Percentiles rank a stretch among this genome's conserved stretches.
These are phyloP conservation scores for Myrmecophaga tridactyla DNA, from an alignment of 2,113 vertebrate species.

Conservation along the genomic window DNA sequence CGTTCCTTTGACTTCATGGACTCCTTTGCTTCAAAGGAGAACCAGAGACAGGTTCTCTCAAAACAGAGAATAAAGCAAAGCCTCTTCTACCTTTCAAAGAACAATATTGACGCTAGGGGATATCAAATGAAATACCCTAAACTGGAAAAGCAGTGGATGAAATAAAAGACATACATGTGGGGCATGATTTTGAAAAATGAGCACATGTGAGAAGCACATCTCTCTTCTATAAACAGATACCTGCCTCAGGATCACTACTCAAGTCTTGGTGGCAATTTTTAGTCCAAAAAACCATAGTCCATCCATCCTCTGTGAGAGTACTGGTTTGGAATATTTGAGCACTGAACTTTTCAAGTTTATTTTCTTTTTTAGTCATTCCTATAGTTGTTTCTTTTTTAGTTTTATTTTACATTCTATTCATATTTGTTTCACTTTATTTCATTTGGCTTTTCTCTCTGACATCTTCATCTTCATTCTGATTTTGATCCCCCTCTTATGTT, in stretches of 20 bases:
- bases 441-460: background rate
- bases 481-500: background rate
- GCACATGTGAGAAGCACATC: rapidly evolving
- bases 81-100: background rate
- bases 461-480: background rate
- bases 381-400: background rate
- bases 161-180: background rate
- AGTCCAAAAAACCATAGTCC: background rate
- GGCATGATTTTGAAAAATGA: background rate
- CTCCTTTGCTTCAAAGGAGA: background rate
- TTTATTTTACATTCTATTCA: background rate
- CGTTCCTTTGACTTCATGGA: background rate
- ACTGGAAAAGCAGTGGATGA: background rate
- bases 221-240: background rate
- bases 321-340: background rate
- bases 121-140: background rate
- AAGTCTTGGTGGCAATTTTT: background rate
- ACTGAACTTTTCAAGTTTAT: background rate
- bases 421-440: background rate
- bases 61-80: background rate
- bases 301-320: background rate
- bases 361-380: background rate
- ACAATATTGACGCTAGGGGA: background rate
- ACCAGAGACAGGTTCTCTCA: rapidly evolving
- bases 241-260: background rate